These are phyloP conservation scores for rat (Rattus norvegicus) DNA, from an alignment of 2,113 vertebrate genomes.

Conservation along the genomic window DNA sequence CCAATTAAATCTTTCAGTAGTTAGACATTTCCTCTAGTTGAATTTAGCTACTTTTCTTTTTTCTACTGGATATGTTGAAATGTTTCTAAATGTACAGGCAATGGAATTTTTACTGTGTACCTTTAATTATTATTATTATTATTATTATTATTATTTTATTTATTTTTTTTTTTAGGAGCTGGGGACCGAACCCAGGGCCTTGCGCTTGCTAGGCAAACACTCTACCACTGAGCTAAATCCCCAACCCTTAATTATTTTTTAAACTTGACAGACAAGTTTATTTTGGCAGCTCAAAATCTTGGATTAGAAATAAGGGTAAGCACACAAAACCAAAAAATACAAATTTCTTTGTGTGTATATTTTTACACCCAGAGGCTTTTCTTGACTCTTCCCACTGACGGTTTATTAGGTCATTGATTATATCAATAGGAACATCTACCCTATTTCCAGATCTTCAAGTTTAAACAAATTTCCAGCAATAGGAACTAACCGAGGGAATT, in stretches of 20 bases:
- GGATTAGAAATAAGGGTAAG: background rate
- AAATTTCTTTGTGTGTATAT: background rate
- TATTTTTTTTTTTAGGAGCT: no score
- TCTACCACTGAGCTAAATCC: no score
- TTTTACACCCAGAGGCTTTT: background rate
- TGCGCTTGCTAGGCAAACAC: no score
- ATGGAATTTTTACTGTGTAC: background rate
- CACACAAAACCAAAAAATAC: background rate
- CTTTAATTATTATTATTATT: constrained; percentile 17
- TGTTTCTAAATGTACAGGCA: background rate
- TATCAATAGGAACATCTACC: background rate
- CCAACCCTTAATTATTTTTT: constrained; percentile 20
- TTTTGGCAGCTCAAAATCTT: background rate
- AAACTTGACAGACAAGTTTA: background rate
- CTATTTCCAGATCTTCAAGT: background rate
- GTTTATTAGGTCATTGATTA: background rate
- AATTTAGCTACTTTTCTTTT: constrained; percentile 39
- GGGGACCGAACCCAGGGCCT: no score
- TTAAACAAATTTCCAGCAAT: background rate
- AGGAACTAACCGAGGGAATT: background rate
- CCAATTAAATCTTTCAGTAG: background rate
- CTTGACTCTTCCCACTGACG: background rate
- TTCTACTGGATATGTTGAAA: background rate
- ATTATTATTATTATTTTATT: no score
- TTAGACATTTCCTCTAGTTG: background rate